A percentile compares a stretch with the other conserved stretches of the same genome.
Conservation (phyloP, 1,140 invertebrate species). For the Drosophila melanogaster region Release_6_plus_ISO1_MT NT_037436.4:5538501-5539000, state of each 20-base stretch:
- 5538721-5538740: conserved; percentile 67
- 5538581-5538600: conserved; percentile 83
- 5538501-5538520: conserved; percentile 76
- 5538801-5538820: conserved; percentile 34
- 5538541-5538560: conserved; percentile 74
- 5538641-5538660: conserved; percentile 29
- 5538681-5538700: conserved; percentile 15
- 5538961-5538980: conserved; percentile 51
- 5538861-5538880: conserved; percentile 56
- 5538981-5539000: conserved; percentile 57
- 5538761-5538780: conserved; percentile 13
- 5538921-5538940: conserved; percentile 46
- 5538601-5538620: conserved; percentile 67
- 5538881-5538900: conserved; percentile 37
- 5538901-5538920: conserved; percentile 41
- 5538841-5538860: conserved; percentile 41
- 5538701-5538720: conserved; percentile 39
- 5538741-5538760: conserved; percentile 46
- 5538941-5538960: conserved; percentile 27
- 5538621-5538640: conserved; percentile 25
- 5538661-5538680: conserved; percentile 30
- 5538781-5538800: conserved; percentile 64
- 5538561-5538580: conserved; percentile 68
- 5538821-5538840: conserved; percentile 41
- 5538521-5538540: conserved; percentile 58